Conservation (phyloP, 2,797 vertebrate species). For the Lutjanus argentimaculatus region DNA sequence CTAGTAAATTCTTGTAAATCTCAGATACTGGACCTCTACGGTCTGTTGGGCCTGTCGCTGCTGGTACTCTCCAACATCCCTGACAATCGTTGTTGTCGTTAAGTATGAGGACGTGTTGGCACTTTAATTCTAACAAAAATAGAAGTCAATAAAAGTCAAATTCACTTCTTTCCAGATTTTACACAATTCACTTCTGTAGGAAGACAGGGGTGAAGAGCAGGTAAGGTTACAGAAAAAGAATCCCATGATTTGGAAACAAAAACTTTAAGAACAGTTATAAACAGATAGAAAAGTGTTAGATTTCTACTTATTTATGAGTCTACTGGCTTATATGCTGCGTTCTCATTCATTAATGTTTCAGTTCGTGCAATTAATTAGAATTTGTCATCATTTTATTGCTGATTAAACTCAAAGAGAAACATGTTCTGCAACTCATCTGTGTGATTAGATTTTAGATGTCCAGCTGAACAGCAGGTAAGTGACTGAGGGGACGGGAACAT, state of each 20-base stretch:
- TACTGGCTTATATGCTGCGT: neutral
- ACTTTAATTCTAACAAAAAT: no score
- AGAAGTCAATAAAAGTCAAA: no score
- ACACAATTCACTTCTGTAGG: no score
- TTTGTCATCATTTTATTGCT: neutral
- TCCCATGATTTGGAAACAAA: no score
- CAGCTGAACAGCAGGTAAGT: slow-evolving; percentile 24
- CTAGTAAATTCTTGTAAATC: no score
- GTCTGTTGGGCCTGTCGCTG: no score
- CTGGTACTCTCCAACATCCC: no score
- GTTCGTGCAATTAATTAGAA: neutral
- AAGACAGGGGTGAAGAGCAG: neutral
- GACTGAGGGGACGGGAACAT: neutral
- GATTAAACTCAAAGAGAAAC: neutral
- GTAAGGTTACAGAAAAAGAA: no score
- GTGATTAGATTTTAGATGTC: slow-evolving; percentile 9
- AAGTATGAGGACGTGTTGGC: no score
- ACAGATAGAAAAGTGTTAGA: no score
- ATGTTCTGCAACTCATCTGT: neutral
- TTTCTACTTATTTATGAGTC: neutral
- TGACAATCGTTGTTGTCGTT: no score
- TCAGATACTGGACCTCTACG: no score
- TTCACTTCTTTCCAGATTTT: neutral
- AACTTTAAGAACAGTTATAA: neutral
- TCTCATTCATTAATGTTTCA: neutral